Base-by-base conservation (phyloP, 1,140 invertebrate genomes). In the Zeugodacus cucurbitae region DNA sequence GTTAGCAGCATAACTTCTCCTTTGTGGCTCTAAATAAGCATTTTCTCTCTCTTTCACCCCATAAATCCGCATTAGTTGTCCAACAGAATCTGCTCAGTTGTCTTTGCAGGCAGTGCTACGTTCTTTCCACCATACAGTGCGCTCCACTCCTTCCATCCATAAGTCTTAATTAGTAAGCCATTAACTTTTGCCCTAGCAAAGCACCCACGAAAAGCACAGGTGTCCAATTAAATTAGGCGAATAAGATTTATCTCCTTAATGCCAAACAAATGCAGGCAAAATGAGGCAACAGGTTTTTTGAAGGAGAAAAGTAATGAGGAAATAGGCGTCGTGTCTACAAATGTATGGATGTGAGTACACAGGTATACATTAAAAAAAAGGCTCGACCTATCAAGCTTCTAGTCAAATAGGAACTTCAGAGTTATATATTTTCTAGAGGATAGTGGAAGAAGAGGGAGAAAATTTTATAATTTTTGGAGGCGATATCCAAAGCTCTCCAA, bases 161-260 rank as follows among this genome's bases (percentile, higher is more conserved):
- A 37, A 74, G 67, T 74, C 67, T 32, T 74, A 74, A 74, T 74
- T 74, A 74, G 67, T n/a, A 37, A 37, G 32, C 67, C 67, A 74
- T 74, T 74, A 74, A 74, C 67, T 74, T 74, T 74, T 74, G 34
- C 67, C 34, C 17, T 41, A 41, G 6, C 11, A n/a, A 67, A 22
- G 34, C 34, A 20, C 32, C 34, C 34, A 41, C 17, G 20, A 74
- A 20, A 22, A 17, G 6, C 67, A 74, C 34, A 74, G 67, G 67
- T 74, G 67, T 74, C 67, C 67, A 74, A 74, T 74, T 74, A 74
- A 74, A 74, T 74, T 74, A 74, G 67, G 20, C 67, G 67, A 37
- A 37, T 10, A 37, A 37, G 67, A 74, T 74, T 37, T 74, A 74
- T 74, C 20, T 41, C 17, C 67, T 74, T 37, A 74, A 41, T 62